phyloP scores from a whole-genome alignment of 2,888 invertebrate species.

The Spatulosminthurus flaviceps region DNA sequence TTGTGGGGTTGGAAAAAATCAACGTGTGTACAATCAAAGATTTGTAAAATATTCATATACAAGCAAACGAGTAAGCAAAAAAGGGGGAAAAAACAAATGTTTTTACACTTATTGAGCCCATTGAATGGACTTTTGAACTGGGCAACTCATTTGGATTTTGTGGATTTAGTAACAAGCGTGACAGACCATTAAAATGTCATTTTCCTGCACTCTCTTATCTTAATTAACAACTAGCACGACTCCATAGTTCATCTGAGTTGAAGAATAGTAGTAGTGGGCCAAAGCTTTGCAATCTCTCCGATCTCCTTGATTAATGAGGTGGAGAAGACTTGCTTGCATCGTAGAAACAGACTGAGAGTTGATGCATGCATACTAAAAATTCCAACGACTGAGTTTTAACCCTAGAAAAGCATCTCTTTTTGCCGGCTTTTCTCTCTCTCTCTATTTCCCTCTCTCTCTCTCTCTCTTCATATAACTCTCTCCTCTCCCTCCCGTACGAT shows the following conservation, averaged over 20 bases:
- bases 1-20: too few species aligned
- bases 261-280: slow-evolving; percentile 50
- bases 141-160: slow-evolving; percentile 40
- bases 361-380: slow-evolving; percentile 9
- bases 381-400: neutral
- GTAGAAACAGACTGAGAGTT: slow-evolving; percentile 13
- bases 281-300: slow-evolving; percentile 31
- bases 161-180: slow-evolving; percentile 37
- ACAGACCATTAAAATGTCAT: slow-evolving; percentile 57
- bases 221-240: slow-evolving; percentile 57
- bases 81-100: too few species aligned
- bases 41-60: neutral
- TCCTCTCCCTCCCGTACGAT: neutral
- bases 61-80: neutral
- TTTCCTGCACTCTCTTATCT: slow-evolving; percentile 56
- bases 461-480: slow-evolving; percentile 9
- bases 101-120: neutral
- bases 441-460: slow-evolving; percentile 7
- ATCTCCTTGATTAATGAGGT: slow-evolving; percentile 35
- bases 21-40: too few species aligned
- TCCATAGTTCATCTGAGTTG: slow-evolving; percentile 52
- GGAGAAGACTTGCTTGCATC: slow-evolving; percentile 22
- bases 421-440: slow-evolving; percentile 15
- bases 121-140: slow-evolving; percentile 35
- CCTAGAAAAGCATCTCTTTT: slow-evolving; percentile 2